Conservation (phyloP, 2,888 invertebrate genomes). For the Synergus itoensis region DNA sequence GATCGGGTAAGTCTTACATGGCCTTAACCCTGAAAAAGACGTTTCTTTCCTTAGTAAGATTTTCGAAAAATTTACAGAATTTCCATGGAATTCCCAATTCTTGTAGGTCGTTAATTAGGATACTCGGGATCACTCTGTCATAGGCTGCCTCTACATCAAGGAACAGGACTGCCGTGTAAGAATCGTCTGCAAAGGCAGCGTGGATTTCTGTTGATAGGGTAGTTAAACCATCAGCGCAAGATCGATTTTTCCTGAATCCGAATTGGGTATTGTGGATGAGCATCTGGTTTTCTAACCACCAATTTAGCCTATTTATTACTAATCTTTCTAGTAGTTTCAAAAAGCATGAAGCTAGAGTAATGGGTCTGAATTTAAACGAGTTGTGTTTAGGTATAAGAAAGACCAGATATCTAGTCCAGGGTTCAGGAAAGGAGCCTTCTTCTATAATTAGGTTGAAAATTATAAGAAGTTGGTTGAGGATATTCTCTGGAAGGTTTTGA, state of each 20-base stretch:
- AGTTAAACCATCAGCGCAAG: too few relatives aligned
- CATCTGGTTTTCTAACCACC: too few relatives aligned
- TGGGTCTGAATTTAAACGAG: slow-evolving; percentile 41
- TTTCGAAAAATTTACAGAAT: too few relatives aligned
- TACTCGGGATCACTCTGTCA: neutral
- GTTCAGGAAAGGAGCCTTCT: slow-evolving; percentile 41
- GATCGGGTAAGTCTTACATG: too few relatives aligned
- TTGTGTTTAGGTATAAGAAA: slow-evolving; percentile 52
- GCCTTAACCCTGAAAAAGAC: too few relatives aligned
- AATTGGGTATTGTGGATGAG: too few relatives aligned
- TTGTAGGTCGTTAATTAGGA: neutral
- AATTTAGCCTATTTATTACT: too few relatives aligned
- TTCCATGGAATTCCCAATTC: too few relatives aligned
- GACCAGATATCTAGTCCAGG: slow-evolving; percentile 49
- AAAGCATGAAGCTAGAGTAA: neutral
- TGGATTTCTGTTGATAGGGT: neutral
- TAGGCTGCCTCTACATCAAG: slow-evolving; percentile 34
- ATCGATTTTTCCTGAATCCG: too few relatives aligned
- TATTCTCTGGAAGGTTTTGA: slow-evolving; percentile 41
- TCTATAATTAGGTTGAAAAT: slow-evolving; percentile 45
- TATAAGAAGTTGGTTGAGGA: slow-evolving; percentile 40
- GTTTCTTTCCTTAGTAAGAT: too few relatives aligned
- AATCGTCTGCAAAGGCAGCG: neutral
- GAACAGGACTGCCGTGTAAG: neutral
- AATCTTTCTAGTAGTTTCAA: neutral